A percentile compares a stretch with the other conserved stretches of the same genome.
Conservation (phyloP, 2,888 invertebrate species). For the Fragum whitleyi region DNA sequence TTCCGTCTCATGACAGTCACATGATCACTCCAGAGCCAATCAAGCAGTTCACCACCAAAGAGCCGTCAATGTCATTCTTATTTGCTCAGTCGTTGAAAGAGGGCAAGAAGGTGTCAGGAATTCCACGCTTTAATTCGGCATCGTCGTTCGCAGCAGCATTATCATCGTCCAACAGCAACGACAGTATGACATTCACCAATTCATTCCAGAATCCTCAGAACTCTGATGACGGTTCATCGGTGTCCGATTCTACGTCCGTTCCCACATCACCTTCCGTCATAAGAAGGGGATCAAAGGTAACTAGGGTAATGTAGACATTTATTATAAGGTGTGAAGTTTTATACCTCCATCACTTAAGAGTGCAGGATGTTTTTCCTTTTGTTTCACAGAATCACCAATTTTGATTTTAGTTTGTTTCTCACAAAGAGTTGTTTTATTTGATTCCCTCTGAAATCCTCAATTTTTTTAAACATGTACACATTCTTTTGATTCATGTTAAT, state of each 20-base stretch:
- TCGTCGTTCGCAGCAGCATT: slow-evolving; percentile 24
- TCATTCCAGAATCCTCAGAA: slow-evolving; percentile 21
- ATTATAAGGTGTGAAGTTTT: slow-evolving; percentile 66
- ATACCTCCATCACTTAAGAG: background rate
- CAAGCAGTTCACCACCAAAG: slow-evolving; percentile 27
- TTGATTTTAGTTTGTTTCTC: background rate
- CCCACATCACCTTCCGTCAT: slow-evolving; percentile 31
- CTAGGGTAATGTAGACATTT: slow-evolving; percentile 66
- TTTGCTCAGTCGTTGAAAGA: background rate
- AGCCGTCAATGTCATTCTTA: background rate
- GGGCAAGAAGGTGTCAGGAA: background rate
- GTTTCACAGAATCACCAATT: background rate
- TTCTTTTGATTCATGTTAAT: too few species aligned
- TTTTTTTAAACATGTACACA: too few species aligned
- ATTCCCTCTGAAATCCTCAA: too few species aligned
- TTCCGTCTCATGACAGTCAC: slow-evolving; percentile 25
- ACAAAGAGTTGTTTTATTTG: too few species aligned
- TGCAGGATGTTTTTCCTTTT: slow-evolving; percentile 8
- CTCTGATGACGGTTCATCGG: slow-evolving; percentile 22
- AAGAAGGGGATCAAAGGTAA: slow-evolving; percentile 65
- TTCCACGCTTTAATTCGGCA: slow-evolving; percentile 13
- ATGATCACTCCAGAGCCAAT: slow-evolving; percentile 39
- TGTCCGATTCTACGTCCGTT: slow-evolving; percentile 10
- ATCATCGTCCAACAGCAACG: slow-evolving; percentile 32
- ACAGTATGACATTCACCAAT: slow-evolving; percentile 37